Conservation (phyloP, 2,797 vertebrate genomes). For the Fundulus diaphanus region DNA sequence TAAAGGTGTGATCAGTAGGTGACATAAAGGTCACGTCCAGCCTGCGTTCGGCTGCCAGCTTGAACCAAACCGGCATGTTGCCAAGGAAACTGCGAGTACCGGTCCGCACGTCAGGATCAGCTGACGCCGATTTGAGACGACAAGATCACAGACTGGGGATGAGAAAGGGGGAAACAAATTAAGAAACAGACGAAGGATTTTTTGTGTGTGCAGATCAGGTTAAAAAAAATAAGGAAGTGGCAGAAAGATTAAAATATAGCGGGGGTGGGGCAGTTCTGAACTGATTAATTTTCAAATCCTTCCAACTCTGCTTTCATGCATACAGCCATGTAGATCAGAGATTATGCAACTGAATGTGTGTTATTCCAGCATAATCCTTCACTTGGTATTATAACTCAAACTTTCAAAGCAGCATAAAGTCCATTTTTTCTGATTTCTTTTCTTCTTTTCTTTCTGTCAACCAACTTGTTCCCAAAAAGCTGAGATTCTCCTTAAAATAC, state of each 20-base stretch:
- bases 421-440: background rate
- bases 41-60: conserved; percentile 7
- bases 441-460: background rate
- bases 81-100: conserved; percentile 52
- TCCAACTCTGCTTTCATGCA: conserved; percentile 27
- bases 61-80: conserved; percentile 16
- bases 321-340: conserved; percentile 40
- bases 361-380: conserved; percentile 63
- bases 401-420: conserved; percentile 26
- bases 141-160: conserved; percentile 34
- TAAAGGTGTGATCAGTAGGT: background rate
- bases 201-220: background rate
- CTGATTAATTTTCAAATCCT: conserved; percentile 30
- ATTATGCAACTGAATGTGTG: conserved; percentile 60
- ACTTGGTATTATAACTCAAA: conserved; percentile 48
- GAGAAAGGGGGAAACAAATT: conserved; percentile 7
- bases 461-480: background rate
- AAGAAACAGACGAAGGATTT: conserved; percentile 1
- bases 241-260: conserved; percentile 3
- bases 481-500: background rate
- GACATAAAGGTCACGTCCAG: conserved; percentile 37
- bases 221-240: background rate
- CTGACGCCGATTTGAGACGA: conserved; percentile 55
- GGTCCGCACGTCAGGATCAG: conserved; percentile 39
- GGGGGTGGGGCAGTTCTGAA: conserved; percentile 6